Evolutionary conservation across 2,113 vertebrate genomes (phyloP).

Genomic region (Peromyscus polionotus): DNA sequence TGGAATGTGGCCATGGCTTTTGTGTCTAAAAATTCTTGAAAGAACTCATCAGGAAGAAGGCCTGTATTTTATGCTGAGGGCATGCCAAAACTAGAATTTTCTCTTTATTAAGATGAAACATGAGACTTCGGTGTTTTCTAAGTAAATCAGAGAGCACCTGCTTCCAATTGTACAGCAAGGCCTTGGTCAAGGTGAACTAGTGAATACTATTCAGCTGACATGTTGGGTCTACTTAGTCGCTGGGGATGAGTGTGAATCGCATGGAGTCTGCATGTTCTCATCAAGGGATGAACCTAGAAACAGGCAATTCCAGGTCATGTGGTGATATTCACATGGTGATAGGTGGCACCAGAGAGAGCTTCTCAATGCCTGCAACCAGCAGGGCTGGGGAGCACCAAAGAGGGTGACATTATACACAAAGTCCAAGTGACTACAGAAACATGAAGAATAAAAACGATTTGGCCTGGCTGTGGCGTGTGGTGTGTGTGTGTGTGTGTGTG

Average conservation of each 20-base stretch:
- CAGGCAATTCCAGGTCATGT: neutral
- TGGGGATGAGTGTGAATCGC: accelerated
- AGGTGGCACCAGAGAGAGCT: neutral
- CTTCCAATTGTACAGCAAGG: neutral
- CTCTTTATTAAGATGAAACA: neutral
- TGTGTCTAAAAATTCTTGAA: neutral
- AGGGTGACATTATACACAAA: neutral
- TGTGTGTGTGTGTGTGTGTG: neutral
- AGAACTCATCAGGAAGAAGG: neutral
- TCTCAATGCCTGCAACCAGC: neutral
- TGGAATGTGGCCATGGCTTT: neutral
- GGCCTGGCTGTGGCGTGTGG: neutral
- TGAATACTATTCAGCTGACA: neutral
- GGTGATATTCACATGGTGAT: neutral
- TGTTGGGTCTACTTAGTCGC: neutral
- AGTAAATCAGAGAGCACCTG: neutral
- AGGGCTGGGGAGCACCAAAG: neutral
- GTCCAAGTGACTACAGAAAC: neutral
- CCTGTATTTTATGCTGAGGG: neutral
- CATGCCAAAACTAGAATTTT: neutral
- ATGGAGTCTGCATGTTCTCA: neutral
- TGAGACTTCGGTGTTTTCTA: neutral
- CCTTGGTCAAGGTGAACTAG: neutral
- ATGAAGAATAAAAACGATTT: neutral
- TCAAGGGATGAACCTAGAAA: neutral